Evolutionary conservation across 2,113 vertebrate genomes (phyloP).

Genomic region (Hiodon alosoides): DNA sequence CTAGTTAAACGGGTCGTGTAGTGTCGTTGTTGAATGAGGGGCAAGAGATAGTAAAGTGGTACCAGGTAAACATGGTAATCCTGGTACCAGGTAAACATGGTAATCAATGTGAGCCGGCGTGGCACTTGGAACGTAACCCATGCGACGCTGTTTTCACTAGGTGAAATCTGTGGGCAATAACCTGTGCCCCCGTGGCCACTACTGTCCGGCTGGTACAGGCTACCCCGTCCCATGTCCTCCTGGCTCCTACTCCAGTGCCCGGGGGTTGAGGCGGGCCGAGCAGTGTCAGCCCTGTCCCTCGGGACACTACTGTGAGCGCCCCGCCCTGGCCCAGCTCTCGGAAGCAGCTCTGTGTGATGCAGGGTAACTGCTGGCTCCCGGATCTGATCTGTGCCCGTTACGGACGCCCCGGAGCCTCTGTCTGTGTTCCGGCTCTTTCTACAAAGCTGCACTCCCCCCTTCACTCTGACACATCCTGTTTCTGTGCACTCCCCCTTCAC

Average conservation of each 20-base stretch:
- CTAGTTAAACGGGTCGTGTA: neutral
- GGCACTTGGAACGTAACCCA: no score
- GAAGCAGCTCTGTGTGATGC: conserved; percentile 63
- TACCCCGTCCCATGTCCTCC: conserved; percentile 72
- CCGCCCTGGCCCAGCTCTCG: conserved; percentile 61
- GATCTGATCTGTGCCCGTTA: neutral
- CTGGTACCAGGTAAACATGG: neutral
- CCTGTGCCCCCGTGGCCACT: conserved; percentile 77
- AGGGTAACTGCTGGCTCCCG: conserved; percentile 56
- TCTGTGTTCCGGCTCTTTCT: neutral
- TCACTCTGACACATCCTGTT: no score
- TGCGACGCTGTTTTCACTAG: conserved; percentile 42
- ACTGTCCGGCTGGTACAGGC: conserved; percentile 69
- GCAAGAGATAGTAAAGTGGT: no score
- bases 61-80: neutral
- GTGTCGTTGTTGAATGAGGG: no score
- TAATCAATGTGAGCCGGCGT: no score
- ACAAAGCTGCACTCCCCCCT: no score
- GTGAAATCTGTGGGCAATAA: conserved; percentile 61
- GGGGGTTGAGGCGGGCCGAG: conserved; percentile 57
- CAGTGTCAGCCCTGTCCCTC: conserved; percentile 75
- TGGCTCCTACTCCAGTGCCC: conserved; percentile 66
- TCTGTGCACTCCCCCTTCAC: no score
- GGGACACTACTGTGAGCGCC: conserved; percentile 68
- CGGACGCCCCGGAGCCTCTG: neutral